A percentile compares a stretch with the other conserved stretches of the same genome.
phyloP scores from a whole-genome alignment of 2,888 invertebrate genomes.

The Liodrosophila aerea region DNA sequence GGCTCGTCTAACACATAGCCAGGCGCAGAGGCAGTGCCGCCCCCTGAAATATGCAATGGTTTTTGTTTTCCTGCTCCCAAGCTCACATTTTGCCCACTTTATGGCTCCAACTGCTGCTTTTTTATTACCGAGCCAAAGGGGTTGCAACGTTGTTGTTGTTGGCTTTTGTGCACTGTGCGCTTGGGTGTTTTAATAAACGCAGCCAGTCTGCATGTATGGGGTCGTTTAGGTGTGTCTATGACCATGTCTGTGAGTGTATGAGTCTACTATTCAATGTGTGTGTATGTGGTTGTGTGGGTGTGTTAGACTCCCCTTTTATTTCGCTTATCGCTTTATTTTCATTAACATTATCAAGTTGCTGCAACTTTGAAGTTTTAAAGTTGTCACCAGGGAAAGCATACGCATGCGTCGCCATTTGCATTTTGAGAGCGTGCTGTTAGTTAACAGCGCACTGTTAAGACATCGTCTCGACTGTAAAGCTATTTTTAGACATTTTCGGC shows the following conservation, averaged over 20 bases:
- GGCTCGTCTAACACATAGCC: not conserved
- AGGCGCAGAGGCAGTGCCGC: conserved; percentile 45
- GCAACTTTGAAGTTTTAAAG: conserved; percentile 45
- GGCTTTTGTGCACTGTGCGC: conserved; percentile 49
- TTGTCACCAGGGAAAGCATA: conserved; percentile 26
- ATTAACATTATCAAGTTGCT: conserved; percentile 71
- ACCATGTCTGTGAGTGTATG: not conserved
- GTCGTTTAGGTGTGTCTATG: conserved; percentile 14
- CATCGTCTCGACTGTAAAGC: conserved; percentile 30
- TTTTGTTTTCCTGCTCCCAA: conserved; percentile 50
- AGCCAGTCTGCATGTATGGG: conserved; percentile 29
- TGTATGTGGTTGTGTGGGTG: conserved; percentile 16
- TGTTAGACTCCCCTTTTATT: conserved; percentile 25
- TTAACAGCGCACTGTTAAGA: conserved; percentile 33
- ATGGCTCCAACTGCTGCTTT: conserved; percentile 56
- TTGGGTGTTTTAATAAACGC: conserved; percentile 72
- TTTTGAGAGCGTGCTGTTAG: conserved; percentile 26
- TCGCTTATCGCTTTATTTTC: conserved; percentile 67
- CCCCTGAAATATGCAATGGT: conserved; percentile 64
- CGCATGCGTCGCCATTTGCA: conserved; percentile 60
- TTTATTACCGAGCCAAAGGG: too few species aligned
- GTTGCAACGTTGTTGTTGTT: conserved; percentile 32
- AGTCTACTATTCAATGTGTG: not conserved
- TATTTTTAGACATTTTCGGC: conserved; percentile 54
- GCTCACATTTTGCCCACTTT: conserved; percentile 67